Percentiles rank a stretch among this genome's conserved stretches.
Conservation (phyloP, 2,888 invertebrate genomes). For the Acanthopleura granulata region DNA sequence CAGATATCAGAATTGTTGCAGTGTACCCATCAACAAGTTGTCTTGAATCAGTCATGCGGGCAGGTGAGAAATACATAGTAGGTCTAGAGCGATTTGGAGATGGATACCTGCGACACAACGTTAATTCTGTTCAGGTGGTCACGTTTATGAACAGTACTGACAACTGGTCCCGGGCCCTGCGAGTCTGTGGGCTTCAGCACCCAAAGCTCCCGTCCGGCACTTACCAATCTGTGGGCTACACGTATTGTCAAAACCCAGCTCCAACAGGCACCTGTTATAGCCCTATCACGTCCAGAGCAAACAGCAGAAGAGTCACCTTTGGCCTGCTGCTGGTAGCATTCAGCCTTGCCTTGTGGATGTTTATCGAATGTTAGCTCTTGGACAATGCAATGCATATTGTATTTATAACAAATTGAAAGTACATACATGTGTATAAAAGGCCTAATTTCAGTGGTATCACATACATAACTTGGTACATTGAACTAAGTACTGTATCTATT, state of each 20-base stretch:
- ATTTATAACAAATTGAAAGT: not conserved
- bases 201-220: slow-evolving; percentile 33
- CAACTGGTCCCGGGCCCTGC: slow-evolving; percentile 31
- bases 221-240: not conserved
- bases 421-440: no score
- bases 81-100: slow-evolving; percentile 39
- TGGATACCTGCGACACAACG: slow-evolving; percentile 28
- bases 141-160: slow-evolving; percentile 33
- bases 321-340: no score
- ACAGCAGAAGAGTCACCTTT: no score
- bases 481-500: no score
- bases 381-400: no score
- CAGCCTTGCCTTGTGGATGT: no score
- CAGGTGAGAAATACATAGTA: slow-evolving; percentile 35
- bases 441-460: no score
- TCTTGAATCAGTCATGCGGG: slow-evolving; percentile 22
- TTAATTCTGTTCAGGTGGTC: slow-evolving; percentile 35
- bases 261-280: no score
- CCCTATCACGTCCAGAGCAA: no score
- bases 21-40: slow-evolving; percentile 23
- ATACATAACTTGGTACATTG: no score
- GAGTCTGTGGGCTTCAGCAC: slow-evolving; percentile 32
- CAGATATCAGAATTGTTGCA: slow-evolving; percentile 37
- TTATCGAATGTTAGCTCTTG: no score
- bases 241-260: no score